Percentiles rank a stretch among this genome's conserved stretches.
Evolutionary conservation across 2,113 vertebrate species (phyloP).

Genomic region (Pterophyllum scalare): DNA sequence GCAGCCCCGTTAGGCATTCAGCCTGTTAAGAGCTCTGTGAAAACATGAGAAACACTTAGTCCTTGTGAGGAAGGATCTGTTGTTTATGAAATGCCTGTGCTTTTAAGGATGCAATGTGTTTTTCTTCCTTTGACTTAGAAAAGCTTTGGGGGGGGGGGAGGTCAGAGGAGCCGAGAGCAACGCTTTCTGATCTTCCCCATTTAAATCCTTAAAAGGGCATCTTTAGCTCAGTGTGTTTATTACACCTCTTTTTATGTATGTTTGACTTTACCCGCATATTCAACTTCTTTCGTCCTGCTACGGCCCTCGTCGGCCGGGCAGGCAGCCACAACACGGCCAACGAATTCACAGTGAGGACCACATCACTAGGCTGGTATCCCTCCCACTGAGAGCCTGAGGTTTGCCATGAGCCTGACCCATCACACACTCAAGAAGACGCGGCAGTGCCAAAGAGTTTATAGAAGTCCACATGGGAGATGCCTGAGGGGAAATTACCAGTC

Average conservation of each 20-base stretch:
- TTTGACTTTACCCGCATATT: constrained; percentile 17
- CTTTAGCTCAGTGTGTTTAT: constrained; percentile 44
- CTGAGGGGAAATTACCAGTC: constrained; percentile 34
- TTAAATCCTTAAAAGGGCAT: constrained; percentile 57
- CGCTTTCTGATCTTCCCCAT: constrained; percentile 50
- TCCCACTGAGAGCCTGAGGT: constrained; percentile 37
- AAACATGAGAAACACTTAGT: constrained; percentile 68
- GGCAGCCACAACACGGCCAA: not conserved
- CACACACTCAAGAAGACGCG: constrained; percentile 27
- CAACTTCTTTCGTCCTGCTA: not conserved
- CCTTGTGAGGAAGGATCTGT: constrained; percentile 47
- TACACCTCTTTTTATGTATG: constrained; percentile 34
- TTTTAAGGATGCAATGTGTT: constrained; percentile 45
- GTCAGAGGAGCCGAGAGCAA: constrained; percentile 36
- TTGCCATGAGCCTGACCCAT: constrained; percentile 45
- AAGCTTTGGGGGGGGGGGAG: constrained; percentile 34
- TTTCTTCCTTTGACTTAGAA: constrained; percentile 39
- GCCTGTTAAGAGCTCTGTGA: constrained; percentile 62
- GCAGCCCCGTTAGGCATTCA: constrained; percentile 55
- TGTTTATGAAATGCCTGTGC: constrained; percentile 64
- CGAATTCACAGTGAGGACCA: constrained; percentile 45
- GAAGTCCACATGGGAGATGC: constrained; percentile 46
- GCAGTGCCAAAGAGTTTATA: constrained; percentile 47
- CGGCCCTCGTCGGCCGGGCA: not conserved
- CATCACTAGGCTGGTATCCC: constrained; percentile 34